Percentiles rank a stretch among this genome's conserved stretches.
phyloP scores from a whole-genome alignment of 2,888 invertebrate species.

The Phortica okadai region DNA sequence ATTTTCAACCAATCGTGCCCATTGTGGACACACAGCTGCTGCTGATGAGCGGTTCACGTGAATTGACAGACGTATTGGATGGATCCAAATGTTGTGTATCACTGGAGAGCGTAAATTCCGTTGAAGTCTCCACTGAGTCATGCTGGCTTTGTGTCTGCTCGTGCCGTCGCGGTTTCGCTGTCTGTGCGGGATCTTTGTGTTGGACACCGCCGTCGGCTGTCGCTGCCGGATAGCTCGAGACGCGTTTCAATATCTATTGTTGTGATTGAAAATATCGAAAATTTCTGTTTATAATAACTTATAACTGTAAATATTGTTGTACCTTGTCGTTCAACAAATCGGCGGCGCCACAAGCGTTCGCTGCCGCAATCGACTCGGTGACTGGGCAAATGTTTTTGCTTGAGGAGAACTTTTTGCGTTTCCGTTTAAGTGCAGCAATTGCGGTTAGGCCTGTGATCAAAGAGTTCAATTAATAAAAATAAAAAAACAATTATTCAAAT shows the following conservation, averaged over 20 bases:
- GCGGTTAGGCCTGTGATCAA: slow-evolving; percentile 76
- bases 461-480: neutral
- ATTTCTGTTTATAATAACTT: neutral
- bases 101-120: slow-evolving; percentile 72
- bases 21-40: slow-evolving; percentile 68
- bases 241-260: slow-evolving; percentile 80
- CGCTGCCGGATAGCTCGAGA: slow-evolving; percentile 82
- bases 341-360: slow-evolving; percentile 51
- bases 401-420: slow-evolving; percentile 89
- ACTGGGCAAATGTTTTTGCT: slow-evolving; percentile 83
- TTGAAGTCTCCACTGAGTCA: slow-evolving; percentile 78
- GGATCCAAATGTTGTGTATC: slow-evolving; percentile 69
- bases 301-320: neutral
- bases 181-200: slow-evolving; percentile 76
- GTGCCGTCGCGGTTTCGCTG: slow-evolving; percentile 77
- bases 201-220: slow-evolving; percentile 76
- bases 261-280: neutral
- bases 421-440: slow-evolving; percentile 85
- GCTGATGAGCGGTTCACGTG: slow-evolving; percentile 82
- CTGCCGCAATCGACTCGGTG: slow-evolving; percentile 75
- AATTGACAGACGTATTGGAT: slow-evolving; percentile 76
- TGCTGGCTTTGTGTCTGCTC: slow-evolving; percentile 82
- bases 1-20: slow-evolving; percentile 57
- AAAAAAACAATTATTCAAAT: neutral
- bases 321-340: slow-evolving; percentile 72